A percentile compares a stretch with the other conserved stretches of the same genome.
These are phyloP conservation scores for Pararge aegeria DNA, from an alignment of 1,140 invertebrate genomes.

Conservation along the genomic window DNA sequence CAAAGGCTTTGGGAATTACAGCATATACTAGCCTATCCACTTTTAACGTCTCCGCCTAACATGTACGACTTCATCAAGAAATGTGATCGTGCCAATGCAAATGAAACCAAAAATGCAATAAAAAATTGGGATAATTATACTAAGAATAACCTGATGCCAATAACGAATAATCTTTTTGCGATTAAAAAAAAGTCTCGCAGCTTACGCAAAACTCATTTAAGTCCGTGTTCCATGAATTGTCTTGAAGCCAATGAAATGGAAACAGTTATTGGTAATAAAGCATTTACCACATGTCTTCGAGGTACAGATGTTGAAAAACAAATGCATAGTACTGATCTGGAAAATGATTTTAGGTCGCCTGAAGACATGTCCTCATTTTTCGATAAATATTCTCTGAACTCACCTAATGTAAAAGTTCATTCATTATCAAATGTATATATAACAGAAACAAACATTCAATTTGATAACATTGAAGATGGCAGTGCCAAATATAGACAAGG, in stretches of 20 bases:
- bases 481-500: constrained; percentile 9
- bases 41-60: constrained; percentile 5
- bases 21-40: constrained; percentile 11
- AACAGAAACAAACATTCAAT: not conserved
- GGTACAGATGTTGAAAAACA: constrained; percentile 42
- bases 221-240: constrained; percentile 43
- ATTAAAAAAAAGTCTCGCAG: not conserved
- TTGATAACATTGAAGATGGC: not conserved
- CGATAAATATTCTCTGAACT: constrained; percentile 35
- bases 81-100: not conserved
- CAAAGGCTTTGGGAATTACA: not conserved
- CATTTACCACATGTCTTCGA: constrained; percentile 24
- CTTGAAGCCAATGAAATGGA: constrained; percentile 15
- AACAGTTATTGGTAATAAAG: constrained; percentile 10
- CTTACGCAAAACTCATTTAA: constrained; percentile 15
- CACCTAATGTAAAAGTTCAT: constrained; percentile 12
- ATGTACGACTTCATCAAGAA: not conserved
- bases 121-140: not conserved
- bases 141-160: not conserved
- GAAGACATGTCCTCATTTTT: constrained; percentile 30
- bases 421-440: not conserved
- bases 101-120: not conserved
- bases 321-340: constrained; percentile 43
- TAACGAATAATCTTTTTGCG: not conserved
- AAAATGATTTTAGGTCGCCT: constrained; percentile 16